Evolutionary conservation across 1,140 invertebrate species (phyloP), one percentile per base, ranked within the genome.

Genomic region (Drosophila parabipectinata): DNA sequence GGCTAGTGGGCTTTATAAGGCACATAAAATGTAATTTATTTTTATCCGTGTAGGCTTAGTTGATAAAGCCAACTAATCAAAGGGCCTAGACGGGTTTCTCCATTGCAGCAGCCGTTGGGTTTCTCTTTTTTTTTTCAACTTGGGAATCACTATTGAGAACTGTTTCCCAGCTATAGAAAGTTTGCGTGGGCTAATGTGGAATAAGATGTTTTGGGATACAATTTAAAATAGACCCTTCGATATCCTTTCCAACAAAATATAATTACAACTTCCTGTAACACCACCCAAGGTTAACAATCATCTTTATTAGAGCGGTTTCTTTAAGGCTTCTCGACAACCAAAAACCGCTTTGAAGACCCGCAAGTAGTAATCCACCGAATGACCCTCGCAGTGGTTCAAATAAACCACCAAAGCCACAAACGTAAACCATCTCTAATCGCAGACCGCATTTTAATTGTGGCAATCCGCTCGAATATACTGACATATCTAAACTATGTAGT

Each of bases 401-500:
- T 59, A 39, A 58, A 71, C 58, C 71, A 74, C 64, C 44, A 50
- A 67, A 21, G 32, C 72, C 61, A 58, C 63, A 53, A 32, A 61
- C 54, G 57, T 15, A 66, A 80, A 66, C 61, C 41, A 14, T 48
- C 71, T 74, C 79, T 75, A 82, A 82, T 78, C 79, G 59, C 34
- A 60, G 60, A 69, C 79, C 79, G 44, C 79, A 82, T 69, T 82
- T 82, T 73, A 82, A 82, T 82, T 82, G 79, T 75, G 9, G 76
- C 61, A 60, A 44, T 39, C 44, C 52, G 18, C 10, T 14, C 30
- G 54, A 47, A 59, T 44, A 53, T 67, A 72, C 71, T 14, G 34
- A 37, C 34, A 18, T 44, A 44, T 44, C 58, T 57, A 44, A 63
- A 53, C 57, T 63, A 21, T 21, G 21, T 21, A 62, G 32, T 50